Percentiles rank a stretch among this genome's conserved stretches.
Conservation (phyloP, 2,888 invertebrate genomes). For the Steromphala cineraria region DNA sequence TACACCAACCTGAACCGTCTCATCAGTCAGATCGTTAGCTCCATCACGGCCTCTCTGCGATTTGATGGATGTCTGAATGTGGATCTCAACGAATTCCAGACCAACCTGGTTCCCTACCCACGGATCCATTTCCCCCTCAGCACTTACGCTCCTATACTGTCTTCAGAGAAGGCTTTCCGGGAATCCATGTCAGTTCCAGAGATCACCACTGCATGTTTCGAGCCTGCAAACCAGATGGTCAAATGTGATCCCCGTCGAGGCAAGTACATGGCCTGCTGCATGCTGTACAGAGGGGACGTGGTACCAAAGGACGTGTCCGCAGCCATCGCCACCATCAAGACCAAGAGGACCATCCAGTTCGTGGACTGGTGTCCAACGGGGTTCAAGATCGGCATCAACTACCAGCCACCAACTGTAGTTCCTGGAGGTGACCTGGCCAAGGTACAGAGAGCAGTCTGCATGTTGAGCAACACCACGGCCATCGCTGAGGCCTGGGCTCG, state of each 20-base stretch:
- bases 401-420: not conserved
- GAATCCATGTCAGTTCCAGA: not conserved
- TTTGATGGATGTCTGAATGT: not conserved
- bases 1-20: not conserved
- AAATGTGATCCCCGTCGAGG: not conserved
- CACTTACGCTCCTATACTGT: not conserved
- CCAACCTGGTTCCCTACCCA: not conserved
- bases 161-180: not conserved
- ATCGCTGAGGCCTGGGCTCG: conserved; percentile 6
- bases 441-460: not conserved
- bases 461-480: conserved; percentile 2
- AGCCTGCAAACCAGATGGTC: not conserved
- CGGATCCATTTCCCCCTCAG: not conserved
- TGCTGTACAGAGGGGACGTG: not conserved
- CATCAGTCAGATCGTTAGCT: not conserved
- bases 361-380: not conserved
- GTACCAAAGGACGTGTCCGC: not conserved
- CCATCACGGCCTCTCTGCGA: not conserved
- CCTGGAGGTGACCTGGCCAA: not conserved
- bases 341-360: conserved; percentile 1
- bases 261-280: not conserved
- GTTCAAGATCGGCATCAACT: not conserved
- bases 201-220: not conserved
- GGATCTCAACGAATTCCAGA: not conserved
- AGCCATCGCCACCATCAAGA: not conserved